Evolutionary conservation across 2,888 invertebrate genomes (phyloP).

Genomic region (Chalcis sispes): DNA sequence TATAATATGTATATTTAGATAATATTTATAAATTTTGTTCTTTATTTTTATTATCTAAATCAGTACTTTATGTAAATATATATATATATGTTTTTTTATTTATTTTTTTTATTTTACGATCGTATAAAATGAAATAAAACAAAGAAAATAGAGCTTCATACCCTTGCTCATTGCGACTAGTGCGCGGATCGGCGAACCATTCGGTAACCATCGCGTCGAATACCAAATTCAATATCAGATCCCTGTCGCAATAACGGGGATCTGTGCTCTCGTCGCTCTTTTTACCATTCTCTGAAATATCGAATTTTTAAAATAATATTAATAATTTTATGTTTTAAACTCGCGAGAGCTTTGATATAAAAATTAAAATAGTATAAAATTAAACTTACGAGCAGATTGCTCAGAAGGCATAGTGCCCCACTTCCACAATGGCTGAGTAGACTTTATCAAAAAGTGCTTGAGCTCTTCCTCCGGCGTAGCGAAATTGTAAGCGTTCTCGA

Average conservation of each 20-base stretch:
- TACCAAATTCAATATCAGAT: conserved; percentile 89
- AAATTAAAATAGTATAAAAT: not conserved
- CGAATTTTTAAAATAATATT: not conserved
- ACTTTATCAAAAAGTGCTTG: conserved; percentile 86
- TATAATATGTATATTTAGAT: conserved; percentile 13
- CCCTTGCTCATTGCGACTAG: conserved; percentile 85
- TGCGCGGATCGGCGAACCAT: conserved; percentile 89
- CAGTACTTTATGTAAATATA: conserved; percentile 2
- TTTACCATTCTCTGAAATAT: conserved; percentile 46
- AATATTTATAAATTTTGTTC: not conserved
- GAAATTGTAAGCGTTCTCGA: conserved; percentile 84
- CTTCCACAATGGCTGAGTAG: conserved; percentile 89
- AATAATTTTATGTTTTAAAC: not conserved
- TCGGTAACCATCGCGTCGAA: conserved; percentile 93
- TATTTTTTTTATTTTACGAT: not conserved
- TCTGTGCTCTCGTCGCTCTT: conserved; percentile 69
- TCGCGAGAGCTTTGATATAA: not conserved
- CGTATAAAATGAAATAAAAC: conserved; percentile 39
- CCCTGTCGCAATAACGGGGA: conserved; percentile 85
- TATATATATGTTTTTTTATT: conserved; percentile 2
- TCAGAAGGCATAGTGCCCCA: conserved; percentile 77
- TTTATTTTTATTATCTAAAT: not conserved
- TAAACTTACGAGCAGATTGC: conserved; percentile 51
- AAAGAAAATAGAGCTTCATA: conserved; percentile 74
- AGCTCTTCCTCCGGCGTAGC: conserved; percentile 86